Conservation (phyloP, 1,140 invertebrate species). For the Laodelphax striatellus region DNA sequence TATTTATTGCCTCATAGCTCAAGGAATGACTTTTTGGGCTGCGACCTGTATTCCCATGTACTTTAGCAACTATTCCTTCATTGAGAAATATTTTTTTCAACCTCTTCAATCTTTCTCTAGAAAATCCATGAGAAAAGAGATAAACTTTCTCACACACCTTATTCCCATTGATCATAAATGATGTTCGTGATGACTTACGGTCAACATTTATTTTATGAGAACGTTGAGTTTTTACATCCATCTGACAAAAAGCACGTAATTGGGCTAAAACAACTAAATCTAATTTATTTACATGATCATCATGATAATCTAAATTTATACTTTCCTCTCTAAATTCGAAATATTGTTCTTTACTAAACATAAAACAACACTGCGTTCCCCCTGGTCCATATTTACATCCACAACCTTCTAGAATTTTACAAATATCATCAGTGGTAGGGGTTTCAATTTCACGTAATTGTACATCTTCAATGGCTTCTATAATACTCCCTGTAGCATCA, state of each 20-base stretch:
- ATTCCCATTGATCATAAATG: neutral
- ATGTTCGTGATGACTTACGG: neutral
- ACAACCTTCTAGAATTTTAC: neutral
- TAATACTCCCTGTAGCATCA: neutral
- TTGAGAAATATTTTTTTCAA: constrained; percentile 1
- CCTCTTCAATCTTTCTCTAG: constrained; percentile 9
- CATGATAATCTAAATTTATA: neutral
- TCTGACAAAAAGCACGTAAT: neutral
- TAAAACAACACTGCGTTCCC: neutral
- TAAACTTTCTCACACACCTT: constrained; percentile 8
- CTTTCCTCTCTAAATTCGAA: neutral
- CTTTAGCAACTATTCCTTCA: neutral
- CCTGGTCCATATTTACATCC: neutral
- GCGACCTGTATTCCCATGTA: constrained; percentile 5
- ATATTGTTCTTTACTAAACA: neutral
- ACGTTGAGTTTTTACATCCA: neutral
- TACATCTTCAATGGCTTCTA: neutral
- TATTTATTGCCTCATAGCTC: neutral
- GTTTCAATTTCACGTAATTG: neutral
- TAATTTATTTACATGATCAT: neutral
- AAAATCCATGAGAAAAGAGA: constrained; percentile 1
- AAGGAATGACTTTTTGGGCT: constrained; percentile 1
- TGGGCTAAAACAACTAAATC: neutral
- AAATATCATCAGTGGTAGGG: neutral
- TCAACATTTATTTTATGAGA: neutral